A percentile compares a stretch with the other conserved stretches of the same genome.
phyloP scores from a whole-genome alignment of 2,797 vertebrate species.

The Perdix hodgsoniae region DNA sequence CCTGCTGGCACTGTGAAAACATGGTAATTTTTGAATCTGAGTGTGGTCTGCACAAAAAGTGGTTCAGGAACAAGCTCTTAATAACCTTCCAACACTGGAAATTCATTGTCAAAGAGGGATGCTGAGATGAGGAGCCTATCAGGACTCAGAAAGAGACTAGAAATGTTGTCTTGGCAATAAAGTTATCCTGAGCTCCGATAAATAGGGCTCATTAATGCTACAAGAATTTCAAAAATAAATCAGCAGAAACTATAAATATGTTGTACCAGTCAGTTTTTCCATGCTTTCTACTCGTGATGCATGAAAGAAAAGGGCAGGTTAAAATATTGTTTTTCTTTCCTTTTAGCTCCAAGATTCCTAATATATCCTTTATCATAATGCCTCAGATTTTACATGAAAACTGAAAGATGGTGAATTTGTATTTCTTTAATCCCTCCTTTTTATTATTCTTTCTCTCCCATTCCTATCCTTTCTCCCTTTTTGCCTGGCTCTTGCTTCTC shows the following conservation, averaged over 20 bases:
- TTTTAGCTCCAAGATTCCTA: not conserved
- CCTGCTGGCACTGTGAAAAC: not conserved
- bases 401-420: not conserved
- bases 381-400: not conserved
- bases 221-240: not conserved
- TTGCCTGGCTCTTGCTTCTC: not conserved
- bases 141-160: not conserved
- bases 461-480: not conserved
- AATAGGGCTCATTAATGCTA: not conserved
- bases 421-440: not conserved
- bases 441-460: not conserved
- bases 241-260: not conserved
- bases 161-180: not conserved
- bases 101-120: not conserved
- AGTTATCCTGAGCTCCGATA: not conserved
- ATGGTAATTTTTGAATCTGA: not conserved
- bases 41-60: not conserved
- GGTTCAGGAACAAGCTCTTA: not conserved
- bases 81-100: not conserved
- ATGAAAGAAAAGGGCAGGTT: not conserved
- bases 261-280: constrained; percentile 1
- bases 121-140: not conserved
- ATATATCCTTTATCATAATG: not conserved
- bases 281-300: not conserved
- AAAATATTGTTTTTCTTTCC: not conserved